Evolutionary conservation across 2,888 invertebrate genomes (phyloP).

Genomic region (Hylaea fasciaria): DNA sequence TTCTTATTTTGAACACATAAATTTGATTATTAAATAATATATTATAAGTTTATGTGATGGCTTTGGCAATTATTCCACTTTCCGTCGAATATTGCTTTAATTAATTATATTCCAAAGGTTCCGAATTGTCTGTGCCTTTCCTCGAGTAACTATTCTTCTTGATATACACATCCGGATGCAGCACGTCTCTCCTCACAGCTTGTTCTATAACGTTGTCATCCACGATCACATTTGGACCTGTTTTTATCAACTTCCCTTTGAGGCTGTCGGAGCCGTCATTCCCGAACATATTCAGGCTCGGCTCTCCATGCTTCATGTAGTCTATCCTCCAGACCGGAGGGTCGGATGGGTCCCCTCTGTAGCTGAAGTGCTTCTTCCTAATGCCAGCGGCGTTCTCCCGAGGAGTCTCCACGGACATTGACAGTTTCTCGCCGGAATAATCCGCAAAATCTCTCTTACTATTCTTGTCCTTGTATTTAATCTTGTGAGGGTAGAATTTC

Average conservation of each 20-base stretch:
- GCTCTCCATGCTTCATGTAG: slow-evolving; percentile 74
- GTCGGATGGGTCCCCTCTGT: slow-evolving; percentile 55
- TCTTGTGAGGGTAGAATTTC: slow-evolving; percentile 77
- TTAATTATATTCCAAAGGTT: slow-evolving; percentile 41
- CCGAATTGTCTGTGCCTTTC: slow-evolving; percentile 53
- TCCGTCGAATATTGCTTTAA: too few relatives aligned
- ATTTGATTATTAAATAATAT: too few relatives aligned
- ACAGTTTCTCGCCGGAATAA: slow-evolving; percentile 65
- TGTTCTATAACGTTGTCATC: slow-evolving; percentile 56
- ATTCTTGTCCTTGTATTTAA: slow-evolving; percentile 68
- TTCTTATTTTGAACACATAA: too few relatives aligned
- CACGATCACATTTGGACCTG: slow-evolving; percentile 56
- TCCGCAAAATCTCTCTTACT: slow-evolving; percentile 53
- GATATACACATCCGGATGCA: slow-evolving; percentile 74
- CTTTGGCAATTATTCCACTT: too few relatives aligned
- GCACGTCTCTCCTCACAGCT: slow-evolving; percentile 59
- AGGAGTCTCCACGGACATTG: slow-evolving; percentile 69
- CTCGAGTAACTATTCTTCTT: slow-evolving; percentile 63
- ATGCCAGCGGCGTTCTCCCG: slow-evolving; percentile 48
- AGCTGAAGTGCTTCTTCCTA: slow-evolving; percentile 54
- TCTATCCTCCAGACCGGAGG: slow-evolving; percentile 74
- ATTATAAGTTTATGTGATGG: too few relatives aligned
- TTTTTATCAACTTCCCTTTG: slow-evolving; percentile 63
- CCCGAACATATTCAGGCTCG: slow-evolving; percentile 59
- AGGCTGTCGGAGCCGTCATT: slow-evolving; percentile 52